Percentiles rank a stretch among this genome's conserved stretches.
Conservation (phyloP, 1,140 invertebrate species). For the Araneus ventricosus region DNA sequence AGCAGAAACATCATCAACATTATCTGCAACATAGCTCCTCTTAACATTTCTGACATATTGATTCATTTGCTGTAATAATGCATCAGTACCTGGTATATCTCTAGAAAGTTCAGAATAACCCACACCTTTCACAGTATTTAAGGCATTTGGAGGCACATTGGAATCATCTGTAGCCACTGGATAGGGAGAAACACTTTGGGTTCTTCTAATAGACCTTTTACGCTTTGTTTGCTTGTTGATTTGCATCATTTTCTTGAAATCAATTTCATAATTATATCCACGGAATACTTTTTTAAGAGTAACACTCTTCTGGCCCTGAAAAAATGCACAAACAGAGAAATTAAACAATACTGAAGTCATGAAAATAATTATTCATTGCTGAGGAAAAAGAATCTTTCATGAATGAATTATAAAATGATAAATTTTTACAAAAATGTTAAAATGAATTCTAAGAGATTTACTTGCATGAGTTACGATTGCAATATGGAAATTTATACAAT, state of each 20-base stretch:
- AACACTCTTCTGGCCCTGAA: slow-evolving; percentile 86
- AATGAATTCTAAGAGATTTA: no score
- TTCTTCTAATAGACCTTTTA: slow-evolving; percentile 39
- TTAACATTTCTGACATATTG: slow-evolving; percentile 43
- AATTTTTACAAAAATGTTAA: no score
- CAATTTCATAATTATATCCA: slow-evolving; percentile 88
- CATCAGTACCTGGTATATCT: slow-evolving; percentile 63
- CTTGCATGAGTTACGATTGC: no score
- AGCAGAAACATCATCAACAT: background rate
- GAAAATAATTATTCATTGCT: no score
- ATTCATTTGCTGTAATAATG: slow-evolving; percentile 46
- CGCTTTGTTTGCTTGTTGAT: slow-evolving; percentile 79
- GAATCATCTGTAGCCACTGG: background rate
- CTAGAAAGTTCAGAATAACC: slow-evolving; percentile 22
- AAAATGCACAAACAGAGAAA: slow-evolving; percentile 75
- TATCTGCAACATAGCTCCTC: background rate
- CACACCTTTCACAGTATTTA: background rate
- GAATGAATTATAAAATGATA: no score
- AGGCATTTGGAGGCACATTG: background rate
- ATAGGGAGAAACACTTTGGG: slow-evolving; percentile 38
- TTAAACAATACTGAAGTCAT: no score
- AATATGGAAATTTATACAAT: no score
- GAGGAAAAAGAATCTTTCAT: no score
- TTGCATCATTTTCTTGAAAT: slow-evolving; percentile 89
- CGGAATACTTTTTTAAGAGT: slow-evolving; percentile 87